Percentiles rank a stretch among this genome's conserved stretches.
These are phyloP conservation scores for Microplitis mediator DNA, from an alignment of 1,140 invertebrate species.

Conservation along the genomic window DNA sequence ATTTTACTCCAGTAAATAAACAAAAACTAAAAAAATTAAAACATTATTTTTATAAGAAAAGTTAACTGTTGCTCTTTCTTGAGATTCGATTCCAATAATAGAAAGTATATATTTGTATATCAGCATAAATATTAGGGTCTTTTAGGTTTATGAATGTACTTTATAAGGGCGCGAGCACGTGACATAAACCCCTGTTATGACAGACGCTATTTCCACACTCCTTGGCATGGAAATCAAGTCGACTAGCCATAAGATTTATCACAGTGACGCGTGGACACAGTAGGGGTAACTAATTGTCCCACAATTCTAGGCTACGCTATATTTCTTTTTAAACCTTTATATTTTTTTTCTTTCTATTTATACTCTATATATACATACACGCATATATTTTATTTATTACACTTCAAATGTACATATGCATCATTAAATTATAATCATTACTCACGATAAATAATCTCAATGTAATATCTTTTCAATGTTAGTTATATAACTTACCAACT, in stretches of 20 bases:
- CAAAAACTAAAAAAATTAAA: not conserved
- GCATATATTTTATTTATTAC: not conserved
- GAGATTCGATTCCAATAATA: not conserved
- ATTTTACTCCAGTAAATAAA: not conserved
- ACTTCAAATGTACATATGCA: too few species aligned
- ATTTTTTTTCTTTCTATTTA: not conserved
- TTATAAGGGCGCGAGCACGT: constrained; percentile 50
- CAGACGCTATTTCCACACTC: constrained; percentile 53
- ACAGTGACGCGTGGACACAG: constrained; percentile 41
- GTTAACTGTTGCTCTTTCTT: not conserved
- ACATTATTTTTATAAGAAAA: not conserved
- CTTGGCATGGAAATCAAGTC: constrained; percentile 25
- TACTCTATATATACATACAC: not conserved
- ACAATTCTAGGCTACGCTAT: constrained; percentile 33
- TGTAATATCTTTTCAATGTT: not conserved
- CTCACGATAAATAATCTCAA: too few species aligned
- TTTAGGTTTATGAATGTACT: constrained; percentile 40
- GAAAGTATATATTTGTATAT: constrained; percentile 6
- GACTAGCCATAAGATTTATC: constrained; percentile 50
- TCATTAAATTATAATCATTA: too few species aligned
- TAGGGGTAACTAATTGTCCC: constrained; percentile 41
- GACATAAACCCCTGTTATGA: constrained; percentile 54
- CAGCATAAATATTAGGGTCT: constrained; percentile 2
- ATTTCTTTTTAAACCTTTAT: not conserved
- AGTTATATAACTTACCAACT: not conserved